Conservation (phyloP, 2,888 invertebrate species). For the Thera obeliscata region DNA sequence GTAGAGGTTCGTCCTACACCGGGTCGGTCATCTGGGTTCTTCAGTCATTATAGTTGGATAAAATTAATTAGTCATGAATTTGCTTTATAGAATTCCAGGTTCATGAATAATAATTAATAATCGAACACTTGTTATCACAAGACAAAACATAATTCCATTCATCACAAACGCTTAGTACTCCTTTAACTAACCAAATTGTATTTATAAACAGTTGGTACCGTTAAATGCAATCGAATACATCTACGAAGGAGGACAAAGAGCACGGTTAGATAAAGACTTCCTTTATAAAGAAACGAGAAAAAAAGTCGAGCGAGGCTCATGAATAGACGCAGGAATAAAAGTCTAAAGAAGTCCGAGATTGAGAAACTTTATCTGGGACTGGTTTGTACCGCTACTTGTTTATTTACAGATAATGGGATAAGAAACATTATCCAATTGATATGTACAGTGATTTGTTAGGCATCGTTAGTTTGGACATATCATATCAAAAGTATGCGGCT, state of each 20-base stretch:
- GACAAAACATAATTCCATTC: neutral
- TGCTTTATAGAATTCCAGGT: too few species aligned
- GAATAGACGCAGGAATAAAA: slow-evolving; percentile 42
- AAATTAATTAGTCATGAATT: too few species aligned
- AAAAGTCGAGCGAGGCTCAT: slow-evolving; percentile 35
- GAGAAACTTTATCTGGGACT: slow-evolving; percentile 42
- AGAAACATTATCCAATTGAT: slow-evolving; percentile 30
- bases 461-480: neutral
- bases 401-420: slow-evolving; percentile 34
- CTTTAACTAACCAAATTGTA: slow-evolving; percentile 7
- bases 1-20: neutral
- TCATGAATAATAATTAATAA: neutral
- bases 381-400: slow-evolving; percentile 34
- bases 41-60: neutral
- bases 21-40: neutral
- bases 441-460: slow-evolving; percentile 13
- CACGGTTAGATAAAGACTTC: slow-evolving; percentile 34
- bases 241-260: slow-evolving; percentile 27
- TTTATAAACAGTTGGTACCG: slow-evolving; percentile 17
- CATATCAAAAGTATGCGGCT: slow-evolving; percentile 1
- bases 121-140: neutral
- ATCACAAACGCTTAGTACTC: neutral
- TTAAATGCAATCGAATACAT: slow-evolving; percentile 25
- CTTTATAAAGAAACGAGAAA: slow-evolving; percentile 38
- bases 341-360: slow-evolving; percentile 42